phyloP scores from a whole-genome alignment of 92 coral and sea anemone genomes.

The Umimayanthus chanpuru region DNA sequence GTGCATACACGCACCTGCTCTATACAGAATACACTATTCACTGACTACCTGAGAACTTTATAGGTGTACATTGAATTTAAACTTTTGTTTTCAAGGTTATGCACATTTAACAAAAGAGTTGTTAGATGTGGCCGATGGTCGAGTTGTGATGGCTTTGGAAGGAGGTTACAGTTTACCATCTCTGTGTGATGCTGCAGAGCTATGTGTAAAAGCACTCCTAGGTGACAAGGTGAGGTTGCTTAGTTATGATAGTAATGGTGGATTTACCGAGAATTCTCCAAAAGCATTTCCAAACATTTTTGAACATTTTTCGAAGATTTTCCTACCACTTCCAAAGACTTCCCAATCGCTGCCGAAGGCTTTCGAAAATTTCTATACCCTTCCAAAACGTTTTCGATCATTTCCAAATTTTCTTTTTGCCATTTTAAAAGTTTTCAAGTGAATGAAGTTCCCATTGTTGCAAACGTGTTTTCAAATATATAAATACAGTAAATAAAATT shows the following conservation, averaged over 20 bases:
- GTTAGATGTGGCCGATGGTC: constrained; percentile 94
- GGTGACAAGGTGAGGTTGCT: constrained; percentile 77
- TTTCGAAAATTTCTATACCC: no score
- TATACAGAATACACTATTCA: background rate
- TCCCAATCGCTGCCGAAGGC: no score
- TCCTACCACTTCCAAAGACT: no score
- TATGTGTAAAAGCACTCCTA: constrained; percentile 87
- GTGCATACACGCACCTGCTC: background rate
- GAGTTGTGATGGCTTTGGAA: constrained; percentile 90
- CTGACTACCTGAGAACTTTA: background rate
- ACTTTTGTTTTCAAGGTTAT: constrained; percentile 67
- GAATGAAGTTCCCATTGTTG: no score
- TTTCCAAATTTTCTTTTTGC: no score
- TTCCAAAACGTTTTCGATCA: no score
- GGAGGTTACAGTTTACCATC: constrained; percentile 98
- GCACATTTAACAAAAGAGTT: constrained; percentile 95
- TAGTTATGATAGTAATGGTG: no score
- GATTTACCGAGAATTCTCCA: no score
- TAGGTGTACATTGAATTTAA: background rate
- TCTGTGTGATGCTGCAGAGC: constrained; percentile 95
- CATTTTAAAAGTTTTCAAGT: no score
- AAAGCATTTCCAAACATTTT: no score
- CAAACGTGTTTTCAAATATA: background rate
- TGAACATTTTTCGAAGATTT: no score
- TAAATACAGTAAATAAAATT: no score